Evolutionary conservation across 2,113 vertebrate genomes (phyloP).

Genomic region (Varanus komodoensis): DNA sequence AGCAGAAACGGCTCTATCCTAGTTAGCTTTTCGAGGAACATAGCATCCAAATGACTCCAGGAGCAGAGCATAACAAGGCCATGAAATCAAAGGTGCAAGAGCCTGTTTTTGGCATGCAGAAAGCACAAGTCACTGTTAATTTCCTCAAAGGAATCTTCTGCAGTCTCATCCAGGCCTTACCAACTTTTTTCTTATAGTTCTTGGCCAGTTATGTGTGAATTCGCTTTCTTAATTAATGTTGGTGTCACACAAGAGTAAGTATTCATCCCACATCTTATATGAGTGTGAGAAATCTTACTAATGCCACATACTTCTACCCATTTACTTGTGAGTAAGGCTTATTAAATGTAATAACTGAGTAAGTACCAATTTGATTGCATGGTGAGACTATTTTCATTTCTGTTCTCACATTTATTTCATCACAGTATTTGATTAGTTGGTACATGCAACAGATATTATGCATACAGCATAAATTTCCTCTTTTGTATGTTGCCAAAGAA

Average conservation of each 20-base stretch:
- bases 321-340: not conserved
- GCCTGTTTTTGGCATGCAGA: not conserved
- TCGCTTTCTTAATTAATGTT: not conserved
- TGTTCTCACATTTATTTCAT: constrained; percentile 13
- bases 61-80: not conserved
- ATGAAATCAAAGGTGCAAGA: not conserved
- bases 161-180: not conserved
- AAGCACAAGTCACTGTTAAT: not conserved
- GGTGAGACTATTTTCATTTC: not conserved
- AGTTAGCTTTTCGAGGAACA: not conserved
- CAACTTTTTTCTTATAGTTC: not conserved
- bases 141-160: not conserved
- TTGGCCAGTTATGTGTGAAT: too few species aligned
- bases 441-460: constrained; percentile 18
- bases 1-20: not conserved
- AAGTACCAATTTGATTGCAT: too few species aligned
- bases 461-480: not conserved
- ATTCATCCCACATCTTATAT: too few species aligned
- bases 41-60: not conserved
- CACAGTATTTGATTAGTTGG: constrained; percentile 14
- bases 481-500: too few species aligned
- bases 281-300: not conserved
- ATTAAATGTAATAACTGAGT: not conserved
- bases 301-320: not conserved
- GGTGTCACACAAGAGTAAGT: too few species aligned